Base-by-base conservation (phyloP, 1,140 invertebrate species). In the Armadillidium nasatum region DNA sequence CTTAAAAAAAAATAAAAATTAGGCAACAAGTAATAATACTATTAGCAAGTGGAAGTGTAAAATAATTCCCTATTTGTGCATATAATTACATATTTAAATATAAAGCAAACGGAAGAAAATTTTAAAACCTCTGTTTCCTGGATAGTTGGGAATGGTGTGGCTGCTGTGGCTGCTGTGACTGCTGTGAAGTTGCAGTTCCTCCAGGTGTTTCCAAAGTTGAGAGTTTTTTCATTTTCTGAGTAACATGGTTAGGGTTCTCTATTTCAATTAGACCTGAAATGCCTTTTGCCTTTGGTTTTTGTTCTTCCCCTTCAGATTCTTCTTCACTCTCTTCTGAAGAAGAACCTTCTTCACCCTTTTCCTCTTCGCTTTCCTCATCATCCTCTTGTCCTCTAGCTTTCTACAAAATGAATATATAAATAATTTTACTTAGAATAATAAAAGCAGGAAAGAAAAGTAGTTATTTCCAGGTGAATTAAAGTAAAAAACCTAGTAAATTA, bases 191-290 rank as follows among this genome's bases (percentile, higher is more conserved):
- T n/a, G 67, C 67, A 11, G 67, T 21, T 10, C 9, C 67, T 11
- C 19, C 67, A 19, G 7, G 7, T 10, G 10, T n/a, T 7, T n/a
- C 19, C 9, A 69, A 69, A 9, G 21, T 19, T 69, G 67, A 7
- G 15, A 69, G 15, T 69, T 69, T 69, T 19, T 69, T 69, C 15
- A 23, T 11, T 23, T 69, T 69, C 21, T 69, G 67, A 10, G 22
- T 69, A 19, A 21, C 67, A 19, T 23, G 15, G 67, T 69, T 69
- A 21, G 67, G 67, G 19, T 69, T 69, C 10, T n/a, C 67, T 10
- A 23, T 69, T 69, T 69, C 67, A 19, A 69, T 69, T n/a, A 69
- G 67, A 21, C 22, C 22, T n/a, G 7, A 10, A 69, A 69, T 23
- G 9, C 67, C 67, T 23, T 69, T 69, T n/a, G 67, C 67, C 21